These are phyloP conservation scores for Oxyteleia sp. DNA, from an alignment of 2,888 invertebrate species.

Conservation along the genomic window DNA sequence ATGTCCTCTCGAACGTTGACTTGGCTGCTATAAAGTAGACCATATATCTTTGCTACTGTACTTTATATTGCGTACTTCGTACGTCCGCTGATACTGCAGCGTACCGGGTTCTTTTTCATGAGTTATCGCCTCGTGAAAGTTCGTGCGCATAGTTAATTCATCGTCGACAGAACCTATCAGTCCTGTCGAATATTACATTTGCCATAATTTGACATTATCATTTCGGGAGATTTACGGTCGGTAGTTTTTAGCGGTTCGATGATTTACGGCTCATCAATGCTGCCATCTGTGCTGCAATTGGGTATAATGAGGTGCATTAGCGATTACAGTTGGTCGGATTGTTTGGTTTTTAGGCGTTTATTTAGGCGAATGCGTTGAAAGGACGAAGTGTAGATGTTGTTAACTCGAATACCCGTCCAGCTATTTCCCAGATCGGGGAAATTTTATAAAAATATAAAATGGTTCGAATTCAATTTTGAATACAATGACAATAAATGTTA, in stretches of 20 bases:
- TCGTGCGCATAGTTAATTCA: conserved; percentile 78
- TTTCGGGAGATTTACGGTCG: conserved; percentile 12
- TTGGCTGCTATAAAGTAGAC: conserved; percentile 79
- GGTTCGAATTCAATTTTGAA: no score
- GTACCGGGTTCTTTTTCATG: conserved; percentile 66
- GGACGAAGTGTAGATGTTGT: no score
- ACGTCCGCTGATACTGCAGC: conserved; percentile 36
- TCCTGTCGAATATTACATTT: conserved; percentile 40
- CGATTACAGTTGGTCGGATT: neutral
- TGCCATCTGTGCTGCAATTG: conserved; percentile 16
- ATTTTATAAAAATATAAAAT: no score
- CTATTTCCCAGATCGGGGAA: no score
- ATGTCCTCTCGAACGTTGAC: conserved; percentile 78
- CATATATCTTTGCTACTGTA: conserved; percentile 80
- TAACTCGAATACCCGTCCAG: no score
- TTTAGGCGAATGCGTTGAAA: neutral
- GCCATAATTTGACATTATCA: conserved; percentile 36
- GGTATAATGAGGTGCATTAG: neutral
- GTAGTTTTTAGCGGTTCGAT: conserved; percentile 13
- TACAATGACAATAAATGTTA: no score
- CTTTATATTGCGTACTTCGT: conserved; percentile 62
- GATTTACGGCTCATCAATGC: conserved; percentile 43
- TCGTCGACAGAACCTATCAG: conserved; percentile 57
- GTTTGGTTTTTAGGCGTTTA: no score
- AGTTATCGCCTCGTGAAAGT: conserved; percentile 78